Evolutionary conservation across 2,113 vertebrate species (phyloP), one percentile per base, ranked within the genome.

Genomic region (Brienomyrus brachyistius): DNA sequence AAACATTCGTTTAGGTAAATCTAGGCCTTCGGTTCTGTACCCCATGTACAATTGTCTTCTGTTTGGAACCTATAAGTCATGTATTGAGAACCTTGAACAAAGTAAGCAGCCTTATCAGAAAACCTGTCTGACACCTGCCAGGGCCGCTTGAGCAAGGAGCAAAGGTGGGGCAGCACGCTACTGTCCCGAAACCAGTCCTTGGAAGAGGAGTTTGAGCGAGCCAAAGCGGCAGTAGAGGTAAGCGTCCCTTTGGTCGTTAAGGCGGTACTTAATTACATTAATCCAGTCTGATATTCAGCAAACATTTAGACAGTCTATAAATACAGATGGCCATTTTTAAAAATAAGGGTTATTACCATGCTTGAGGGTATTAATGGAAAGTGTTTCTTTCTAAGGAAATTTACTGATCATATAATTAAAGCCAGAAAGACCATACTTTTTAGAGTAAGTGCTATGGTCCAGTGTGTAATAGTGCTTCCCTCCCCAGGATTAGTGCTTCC

Each of bases 201-300:
- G 91, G 98, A 99, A 95, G 98, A 99, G 90, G 98, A 99, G 95
- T 99, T 98, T 95, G 98, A 99, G 95, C 96, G 98, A 90, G 98
- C 98, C 91, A 99, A 99, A 95, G 98, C 98, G 91, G 98, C 98
- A 59, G 98, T 99, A 89, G 98, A 99, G 97, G 98, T 99, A 97
- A 94, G 93, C 8, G 11, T 19, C 9, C 74, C 52, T 40, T 86
- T 15, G 47, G 48, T 54, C 35, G 15, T 43, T 52, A 70, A 21
- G 48, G 9, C 7, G 7, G 40, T 47, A 54, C 23, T 85, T 47
- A 88, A 23, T 6, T 80, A 47, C 66, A 48, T 86, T 6, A n/a
- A 40, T 8, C 47, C 51, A 50, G 4, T n/a, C 17, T 40, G 11
- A 86, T 50, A 87, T 87, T 87, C 51, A 40, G n/a, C n/a, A 35